Evolutionary conservation across 2,113 vertebrate species (phyloP).

Genomic region (Stercorarius parasiticus): DNA sequence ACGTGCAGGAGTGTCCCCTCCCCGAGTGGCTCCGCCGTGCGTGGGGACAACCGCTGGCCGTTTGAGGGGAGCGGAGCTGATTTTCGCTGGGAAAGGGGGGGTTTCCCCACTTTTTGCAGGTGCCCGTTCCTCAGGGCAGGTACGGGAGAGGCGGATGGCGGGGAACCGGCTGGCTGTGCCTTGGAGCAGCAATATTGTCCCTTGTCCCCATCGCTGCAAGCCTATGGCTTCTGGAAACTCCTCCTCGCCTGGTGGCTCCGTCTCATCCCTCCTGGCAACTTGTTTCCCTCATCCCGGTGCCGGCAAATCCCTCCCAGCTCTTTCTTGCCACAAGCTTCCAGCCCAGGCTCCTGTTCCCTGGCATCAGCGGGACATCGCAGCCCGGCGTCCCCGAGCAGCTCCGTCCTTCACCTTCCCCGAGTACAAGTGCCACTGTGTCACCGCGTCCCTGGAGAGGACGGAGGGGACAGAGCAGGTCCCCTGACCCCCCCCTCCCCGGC

Average conservation of each 20-base stretch:
- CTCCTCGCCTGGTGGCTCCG: neutral
- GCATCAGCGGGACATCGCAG: accelerated
- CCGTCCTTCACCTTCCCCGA: neutral
- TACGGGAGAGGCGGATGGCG: accelerated
- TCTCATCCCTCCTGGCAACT: neutral
- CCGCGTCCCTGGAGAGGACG: neutral
- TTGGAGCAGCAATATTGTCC: neutral
- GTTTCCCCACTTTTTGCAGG: neutral
- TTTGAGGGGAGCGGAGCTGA: neutral
- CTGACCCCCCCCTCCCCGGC: accelerated
- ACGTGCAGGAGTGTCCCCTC: neutral
- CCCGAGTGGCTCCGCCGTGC: accelerated
- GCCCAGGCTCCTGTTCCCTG: neutral
- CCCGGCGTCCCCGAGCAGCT: neutral
- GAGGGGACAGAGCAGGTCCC: neutral
- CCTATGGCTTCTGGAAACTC: neutral
- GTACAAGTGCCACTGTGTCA: accelerated
- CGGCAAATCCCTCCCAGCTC: neutral
- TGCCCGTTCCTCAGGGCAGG: neutral
- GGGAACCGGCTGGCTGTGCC: neutral
- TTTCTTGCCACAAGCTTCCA: neutral
- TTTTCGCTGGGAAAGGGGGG: neutral
- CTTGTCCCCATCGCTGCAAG: neutral
- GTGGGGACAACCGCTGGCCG: accelerated
- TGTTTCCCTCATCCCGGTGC: neutral